These are phyloP conservation scores for Tetheella fluctuosa DNA, from an alignment of 2,888 invertebrate species.

Conservation along the genomic window DNA sequence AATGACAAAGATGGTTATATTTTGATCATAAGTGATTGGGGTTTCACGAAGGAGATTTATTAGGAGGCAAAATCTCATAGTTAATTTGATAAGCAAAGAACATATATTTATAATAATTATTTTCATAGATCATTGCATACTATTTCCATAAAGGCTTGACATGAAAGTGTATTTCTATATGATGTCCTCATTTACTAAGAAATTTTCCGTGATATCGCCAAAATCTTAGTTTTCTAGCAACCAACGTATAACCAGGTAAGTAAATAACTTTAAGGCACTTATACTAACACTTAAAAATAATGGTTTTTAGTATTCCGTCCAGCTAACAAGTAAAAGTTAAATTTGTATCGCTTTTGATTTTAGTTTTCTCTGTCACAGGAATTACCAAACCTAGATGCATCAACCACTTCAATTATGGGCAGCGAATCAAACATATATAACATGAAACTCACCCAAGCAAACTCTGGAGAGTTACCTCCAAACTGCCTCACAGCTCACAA, in stretches of 20 bases:
- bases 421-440: slow-evolving; percentile 79
- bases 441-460: slow-evolving; percentile 55
- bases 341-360: not conserved
- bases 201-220: not conserved
- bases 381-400: slow-evolving; percentile 61
- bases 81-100: no score
- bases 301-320: not conserved
- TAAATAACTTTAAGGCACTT: slow-evolving; percentile 13
- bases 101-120: no score
- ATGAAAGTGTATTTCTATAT: not conserved
- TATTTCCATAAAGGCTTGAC: not conserved
- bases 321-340: not conserved
- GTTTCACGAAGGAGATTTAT: no score
- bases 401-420: slow-evolving; percentile 77
- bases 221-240: not conserved
- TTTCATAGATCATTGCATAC: no score
- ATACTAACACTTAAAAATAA: not conserved
- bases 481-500: slow-evolving; percentile 55
- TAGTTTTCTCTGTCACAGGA: slow-evolving; percentile 52
- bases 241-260: not conserved
- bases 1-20: no score
- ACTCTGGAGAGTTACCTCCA: slow-evolving; percentile 34
- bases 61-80: no score
- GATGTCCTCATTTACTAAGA: not conserved
- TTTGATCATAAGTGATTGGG: no score